Evolutionary conservation across 2,797 vertebrate genomes (phyloP), one percentile per base, ranked within the genome.

Genomic region (Taenioides sp.): DNA sequence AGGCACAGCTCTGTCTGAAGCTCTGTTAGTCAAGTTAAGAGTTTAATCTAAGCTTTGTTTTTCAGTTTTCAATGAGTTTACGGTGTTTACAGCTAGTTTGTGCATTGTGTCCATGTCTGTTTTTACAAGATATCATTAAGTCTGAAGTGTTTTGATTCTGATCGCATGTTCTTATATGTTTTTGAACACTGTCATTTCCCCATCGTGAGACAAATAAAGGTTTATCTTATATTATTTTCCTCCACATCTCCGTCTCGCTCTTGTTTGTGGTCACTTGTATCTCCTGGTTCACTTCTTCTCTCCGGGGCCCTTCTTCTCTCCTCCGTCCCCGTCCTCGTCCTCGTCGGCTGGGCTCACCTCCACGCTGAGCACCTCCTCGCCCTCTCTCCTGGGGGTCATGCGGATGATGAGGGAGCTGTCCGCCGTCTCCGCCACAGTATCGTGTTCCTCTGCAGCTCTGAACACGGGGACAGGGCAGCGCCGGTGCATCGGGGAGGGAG

Each of bases 351-450:
- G 83, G 0, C 61, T 47, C 40, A 92, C 75, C 80, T 97, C 95
- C 84, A 95, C 94, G 0, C 89, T 87, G 1, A 96, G 91, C 31
- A 92, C 73, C 91, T 98, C 93, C 75, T 96, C 95, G 0, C 92
- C 91, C 2, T 86, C 75, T 0, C 80, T 82, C 0, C 72, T 85
- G 0, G 95, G 81, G 22, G 92, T 95, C 89, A 96, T 88, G 5
- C 79, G 85, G 72, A 97, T 90, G 69, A 88, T 47, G 70, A 96
- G 73, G 0, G 91, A 90, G 75, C 83, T 92, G 77, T 95, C 94
- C 0, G 90, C 67, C 0, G 87, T 89, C 73, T 93, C 84, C 0
- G 93, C 84, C 54, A 86, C 57, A 0, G 87, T 69, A n/a, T 91
- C 91, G 0, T 67, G 72, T 0, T 22, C 49, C 0, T 87, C 86